phyloP scores from a whole-genome alignment of 2,888 invertebrate genomes.

The Rutpela maculata region DNA sequence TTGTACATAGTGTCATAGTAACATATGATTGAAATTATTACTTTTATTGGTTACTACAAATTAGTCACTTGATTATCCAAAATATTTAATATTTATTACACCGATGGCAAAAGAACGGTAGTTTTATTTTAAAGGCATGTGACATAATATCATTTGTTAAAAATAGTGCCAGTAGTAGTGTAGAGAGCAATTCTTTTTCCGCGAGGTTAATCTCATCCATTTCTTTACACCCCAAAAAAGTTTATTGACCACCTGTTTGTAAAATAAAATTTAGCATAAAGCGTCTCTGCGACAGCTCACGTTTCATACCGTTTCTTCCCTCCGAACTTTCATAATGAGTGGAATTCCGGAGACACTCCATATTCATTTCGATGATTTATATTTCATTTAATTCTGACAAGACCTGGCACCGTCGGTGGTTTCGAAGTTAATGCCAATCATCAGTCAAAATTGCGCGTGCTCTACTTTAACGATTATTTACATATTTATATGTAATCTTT shows the following conservation, averaged over 20 bases:
- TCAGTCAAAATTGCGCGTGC: conserved; percentile 56
- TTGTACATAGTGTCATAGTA: too few relatives aligned
- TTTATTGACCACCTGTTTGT: conserved; percentile 55
- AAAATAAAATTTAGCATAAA: conserved; percentile 48
- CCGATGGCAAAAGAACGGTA: neutral
- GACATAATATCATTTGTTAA: neutral
- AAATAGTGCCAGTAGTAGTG: conserved; percentile 11
- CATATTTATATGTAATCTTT: conserved; percentile 58
- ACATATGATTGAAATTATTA: too few relatives aligned
- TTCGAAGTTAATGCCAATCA: conserved; percentile 56
- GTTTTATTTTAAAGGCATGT: neutral
- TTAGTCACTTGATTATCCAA: neutral
- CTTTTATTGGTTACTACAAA: neutral
- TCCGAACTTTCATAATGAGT: conserved; percentile 54
- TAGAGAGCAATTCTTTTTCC: conserved; percentile 19
- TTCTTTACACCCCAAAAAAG: conserved; percentile 29
- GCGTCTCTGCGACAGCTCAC: conserved; percentile 32
- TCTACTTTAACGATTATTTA: conserved; percentile 58
- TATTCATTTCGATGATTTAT: conserved; percentile 58
- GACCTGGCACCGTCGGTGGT: conserved; percentile 26
- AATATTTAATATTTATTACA: neutral
- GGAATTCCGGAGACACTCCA: conserved; percentile 56
- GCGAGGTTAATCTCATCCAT: conserved; percentile 23
- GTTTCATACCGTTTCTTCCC: conserved; percentile 30
- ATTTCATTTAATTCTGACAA: conserved; percentile 51